Evolutionary conservation across 2,113 vertebrate species (phyloP).

Genomic region (Vombatus ursinus): DNA sequence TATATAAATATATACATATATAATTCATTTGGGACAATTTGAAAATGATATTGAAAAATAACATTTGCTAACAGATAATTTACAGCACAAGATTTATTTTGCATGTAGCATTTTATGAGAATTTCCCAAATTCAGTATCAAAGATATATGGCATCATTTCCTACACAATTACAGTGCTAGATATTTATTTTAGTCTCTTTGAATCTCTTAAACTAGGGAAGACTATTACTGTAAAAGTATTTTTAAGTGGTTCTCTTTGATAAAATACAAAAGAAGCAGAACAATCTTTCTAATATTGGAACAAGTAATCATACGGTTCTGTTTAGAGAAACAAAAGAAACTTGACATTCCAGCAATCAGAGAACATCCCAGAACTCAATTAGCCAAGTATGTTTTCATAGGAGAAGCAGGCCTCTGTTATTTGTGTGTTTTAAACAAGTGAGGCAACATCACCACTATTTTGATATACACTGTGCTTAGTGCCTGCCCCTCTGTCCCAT

Average conservation of each 20-base stretch:
- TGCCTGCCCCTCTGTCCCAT: constrained; percentile 27
- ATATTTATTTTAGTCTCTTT: constrained; percentile 54
- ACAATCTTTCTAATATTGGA: constrained; percentile 53
- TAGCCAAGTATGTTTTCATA: constrained; percentile 47
- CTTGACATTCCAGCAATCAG: constrained; percentile 51
- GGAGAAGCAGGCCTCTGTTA: constrained; percentile 31
- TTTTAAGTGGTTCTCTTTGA: constrained; percentile 70
- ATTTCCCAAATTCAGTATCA: constrained; percentile 60
- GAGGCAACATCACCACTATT: constrained; percentile 12
- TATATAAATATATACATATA: too few species aligned
- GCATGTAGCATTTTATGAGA: constrained; percentile 69
- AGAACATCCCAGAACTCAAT: constrained; percentile 48
- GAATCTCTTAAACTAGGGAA: constrained; percentile 59
- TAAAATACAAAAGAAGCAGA: constrained; percentile 66
- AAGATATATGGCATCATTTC: constrained; percentile 23
- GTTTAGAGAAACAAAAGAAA: constrained; percentile 65
- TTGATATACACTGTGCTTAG: constrained; percentile 4
- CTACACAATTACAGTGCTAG: constrained; percentile 55
- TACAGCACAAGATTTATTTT: constrained; percentile 70
- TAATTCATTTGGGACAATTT: constrained; percentile 74
- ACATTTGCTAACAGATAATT: constrained; percentile 71
- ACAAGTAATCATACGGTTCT: constrained; percentile 59
- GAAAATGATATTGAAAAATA: constrained; percentile 71
- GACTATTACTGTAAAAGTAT: constrained; percentile 67
- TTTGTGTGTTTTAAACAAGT: constrained; percentile 49